Conservation (phyloP, 2,797 vertebrate genomes). For the Phalloptychus januarius region DNA sequence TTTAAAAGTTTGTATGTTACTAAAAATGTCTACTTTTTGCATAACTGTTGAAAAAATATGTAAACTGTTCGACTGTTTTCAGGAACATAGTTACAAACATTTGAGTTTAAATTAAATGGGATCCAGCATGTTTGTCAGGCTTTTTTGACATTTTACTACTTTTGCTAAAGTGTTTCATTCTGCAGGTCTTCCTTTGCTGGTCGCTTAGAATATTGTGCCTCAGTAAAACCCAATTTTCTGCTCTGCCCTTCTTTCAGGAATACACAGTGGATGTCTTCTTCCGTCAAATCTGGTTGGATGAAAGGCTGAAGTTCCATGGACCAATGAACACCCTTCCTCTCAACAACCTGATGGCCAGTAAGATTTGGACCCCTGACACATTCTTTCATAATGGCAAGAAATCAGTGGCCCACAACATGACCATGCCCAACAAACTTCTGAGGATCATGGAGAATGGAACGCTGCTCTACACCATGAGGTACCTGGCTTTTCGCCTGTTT, state of each 20-base stretch:
- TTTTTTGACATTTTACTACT: background rate
- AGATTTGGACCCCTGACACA: slow-evolving; percentile 97
- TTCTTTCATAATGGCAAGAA: slow-evolving; percentile 98
- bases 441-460: slow-evolving; percentile 86
- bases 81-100: background rate
- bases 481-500: background rate
- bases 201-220: background rate
- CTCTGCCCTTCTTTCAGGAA: slow-evolving; percentile 78
- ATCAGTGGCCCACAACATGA: slow-evolving; percentile 97
- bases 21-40: background rate
- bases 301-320: slow-evolving; percentile 92
- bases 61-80: background rate
- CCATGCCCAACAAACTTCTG: slow-evolving; percentile 94
- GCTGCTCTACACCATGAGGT: slow-evolving; percentile 79
- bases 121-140: background rate
- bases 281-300: slow-evolving; percentile 96
- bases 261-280: slow-evolving; percentile 99
- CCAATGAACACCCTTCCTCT: slow-evolving; percentile 95
- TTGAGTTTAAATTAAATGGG: background rate
- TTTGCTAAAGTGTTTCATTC: background rate
- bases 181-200: background rate
- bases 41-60: background rate
- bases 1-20: background rate
- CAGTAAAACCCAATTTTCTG: background rate
- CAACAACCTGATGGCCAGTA: slow-evolving; percentile 98